These are phyloP conservation scores for Chrysolina oricalcia DNA, from an alignment of 2,888 invertebrate species.

Conservation along the genomic window DNA sequence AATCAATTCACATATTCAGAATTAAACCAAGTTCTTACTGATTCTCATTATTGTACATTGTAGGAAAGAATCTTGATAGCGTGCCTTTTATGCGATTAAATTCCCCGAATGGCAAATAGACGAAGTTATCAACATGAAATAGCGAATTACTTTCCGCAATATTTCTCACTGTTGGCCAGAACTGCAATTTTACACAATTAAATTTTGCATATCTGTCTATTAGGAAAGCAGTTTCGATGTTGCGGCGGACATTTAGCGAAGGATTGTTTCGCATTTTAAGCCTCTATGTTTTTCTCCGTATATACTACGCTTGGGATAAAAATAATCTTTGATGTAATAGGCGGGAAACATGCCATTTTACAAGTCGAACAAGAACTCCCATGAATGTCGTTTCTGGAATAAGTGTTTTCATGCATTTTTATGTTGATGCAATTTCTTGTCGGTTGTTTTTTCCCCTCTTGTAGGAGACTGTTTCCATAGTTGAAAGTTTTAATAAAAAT, in stretches of 20 bases:
- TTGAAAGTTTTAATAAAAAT: not conserved
- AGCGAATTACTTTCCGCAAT: conserved; percentile 62
- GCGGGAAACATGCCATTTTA: conserved; percentile 67
- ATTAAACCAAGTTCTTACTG: too few species aligned
- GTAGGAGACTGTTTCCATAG: not conserved
- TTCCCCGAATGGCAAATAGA: conserved; percentile 53
- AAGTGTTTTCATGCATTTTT: conserved; percentile 7
- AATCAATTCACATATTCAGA: too few species aligned
- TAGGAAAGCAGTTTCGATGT: conserved; percentile 60
- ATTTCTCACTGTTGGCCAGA: conserved; percentile 59
- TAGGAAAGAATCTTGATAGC: conserved; percentile 37
- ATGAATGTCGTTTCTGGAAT: conserved; percentile 6
- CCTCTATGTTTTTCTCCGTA: conserved; percentile 59
- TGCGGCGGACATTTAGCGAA: conserved; percentile 36
- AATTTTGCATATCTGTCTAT: conserved; percentile 59
- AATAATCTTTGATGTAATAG: conserved; percentile 68
- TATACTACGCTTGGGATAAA: conserved; percentile 67
- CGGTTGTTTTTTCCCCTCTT: not conserved
- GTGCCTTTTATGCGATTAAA: conserved; percentile 46
- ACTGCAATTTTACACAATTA: conserved; percentile 57
- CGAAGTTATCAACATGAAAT: conserved; percentile 52
- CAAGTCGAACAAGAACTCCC: conserved; percentile 48
- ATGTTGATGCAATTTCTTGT: not conserved
- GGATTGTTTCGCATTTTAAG: conserved; percentile 49
- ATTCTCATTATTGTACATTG: not conserved